Evolutionary conservation across 2,797 vertebrate species (phyloP).

Genomic region (Halcyon smyrnensis): DNA sequence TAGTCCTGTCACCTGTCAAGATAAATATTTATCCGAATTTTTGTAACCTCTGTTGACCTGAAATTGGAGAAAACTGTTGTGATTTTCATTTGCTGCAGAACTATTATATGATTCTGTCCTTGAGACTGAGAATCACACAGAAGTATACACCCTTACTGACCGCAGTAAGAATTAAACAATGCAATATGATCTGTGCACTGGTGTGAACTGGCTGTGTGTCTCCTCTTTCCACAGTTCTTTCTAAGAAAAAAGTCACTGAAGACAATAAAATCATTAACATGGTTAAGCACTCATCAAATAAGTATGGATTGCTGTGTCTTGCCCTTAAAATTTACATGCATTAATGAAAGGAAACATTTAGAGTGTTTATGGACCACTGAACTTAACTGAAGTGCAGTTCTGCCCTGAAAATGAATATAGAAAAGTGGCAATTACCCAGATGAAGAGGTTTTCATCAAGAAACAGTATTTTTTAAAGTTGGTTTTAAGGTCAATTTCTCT

Average conservation of each 20-base stretch:
- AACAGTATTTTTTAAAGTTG: not conserved
- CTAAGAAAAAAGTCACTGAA: not conserved
- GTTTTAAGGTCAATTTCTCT: not conserved
- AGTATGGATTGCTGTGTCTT: not conserved
- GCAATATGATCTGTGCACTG: fast-evolving
- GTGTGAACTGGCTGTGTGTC: not conserved
- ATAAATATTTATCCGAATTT: not conserved
- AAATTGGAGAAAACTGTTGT: not conserved
- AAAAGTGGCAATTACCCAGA: not conserved
- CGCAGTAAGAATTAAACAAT: not conserved
- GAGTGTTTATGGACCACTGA: not conserved
- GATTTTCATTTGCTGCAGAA: not conserved
- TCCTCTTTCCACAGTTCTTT: not conserved
- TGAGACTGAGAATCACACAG: not conserved
- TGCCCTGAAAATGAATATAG: not conserved
- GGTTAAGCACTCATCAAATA: not conserved
- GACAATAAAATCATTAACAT: not conserved
- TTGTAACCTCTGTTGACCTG: not conserved
- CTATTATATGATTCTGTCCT: not conserved
- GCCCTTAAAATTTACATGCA: not conserved
- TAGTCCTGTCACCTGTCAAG: not conserved
- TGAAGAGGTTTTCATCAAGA: not conserved
- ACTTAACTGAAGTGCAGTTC: not conserved
- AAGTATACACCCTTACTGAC: not conserved
- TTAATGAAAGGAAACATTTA: not conserved